Evolutionary conservation across 2,797 vertebrate genomes (phyloP).

Genomic region (Ctenosaura bakeri): DNA sequence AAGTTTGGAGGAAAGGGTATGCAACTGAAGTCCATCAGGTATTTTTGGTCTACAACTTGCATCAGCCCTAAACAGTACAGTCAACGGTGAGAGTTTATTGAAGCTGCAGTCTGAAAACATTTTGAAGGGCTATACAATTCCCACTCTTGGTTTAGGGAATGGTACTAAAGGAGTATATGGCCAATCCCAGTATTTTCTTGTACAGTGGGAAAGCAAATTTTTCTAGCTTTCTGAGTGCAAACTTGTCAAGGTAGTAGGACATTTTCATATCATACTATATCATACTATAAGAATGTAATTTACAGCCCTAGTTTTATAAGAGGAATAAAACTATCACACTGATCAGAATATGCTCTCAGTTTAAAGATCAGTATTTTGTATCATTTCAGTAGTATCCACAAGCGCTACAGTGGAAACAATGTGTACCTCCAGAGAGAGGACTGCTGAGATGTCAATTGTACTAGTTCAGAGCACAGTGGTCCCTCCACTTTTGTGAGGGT

Average conservation of each 20-base stretch:
- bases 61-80: no score
- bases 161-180: no score
- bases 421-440: no score
- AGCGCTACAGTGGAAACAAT: background rate
- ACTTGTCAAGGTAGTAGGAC: background rate
- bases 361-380: background rate
- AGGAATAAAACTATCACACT: background rate
- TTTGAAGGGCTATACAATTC: no score
- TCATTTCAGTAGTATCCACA: background rate
- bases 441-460: no score
- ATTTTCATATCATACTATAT: background rate
- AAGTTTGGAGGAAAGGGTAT: no score
- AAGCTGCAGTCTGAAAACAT: no score
- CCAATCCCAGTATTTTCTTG: rapidly evolving
- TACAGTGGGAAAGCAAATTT: background rate
- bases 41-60: no score
- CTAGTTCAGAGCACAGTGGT: no score
- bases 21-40: no score
- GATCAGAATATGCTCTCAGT: background rate
- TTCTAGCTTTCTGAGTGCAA: background rate
- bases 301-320: background rate
- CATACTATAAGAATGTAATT: background rate
- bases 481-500: no score
- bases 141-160: background rate
- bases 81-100: no score